Conservation (phyloP, 2,797 vertebrate species). For the Masticophis lateralis region DNA sequence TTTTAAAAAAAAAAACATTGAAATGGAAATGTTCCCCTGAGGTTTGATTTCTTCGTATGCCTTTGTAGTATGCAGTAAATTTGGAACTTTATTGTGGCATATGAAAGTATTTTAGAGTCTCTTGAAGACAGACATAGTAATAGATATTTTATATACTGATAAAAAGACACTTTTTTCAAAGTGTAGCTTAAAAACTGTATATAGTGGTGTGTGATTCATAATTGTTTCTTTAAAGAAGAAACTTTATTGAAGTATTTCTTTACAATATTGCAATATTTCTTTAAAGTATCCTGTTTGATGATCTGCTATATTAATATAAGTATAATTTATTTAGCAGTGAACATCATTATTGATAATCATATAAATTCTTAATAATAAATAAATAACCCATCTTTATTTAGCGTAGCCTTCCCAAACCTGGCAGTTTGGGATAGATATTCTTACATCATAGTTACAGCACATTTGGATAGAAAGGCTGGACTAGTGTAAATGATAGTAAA, state of each 20-base stretch:
- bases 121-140: background rate
- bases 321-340: background rate
- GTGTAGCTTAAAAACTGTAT: slow-evolving; percentile 6
- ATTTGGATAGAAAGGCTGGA: background rate
- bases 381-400: background rate
- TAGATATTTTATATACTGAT: background rate
- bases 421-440: background rate
- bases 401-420: background rate
- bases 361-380: background rate
- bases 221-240: background rate
- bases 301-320: background rate
- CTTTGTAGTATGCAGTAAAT: background rate
- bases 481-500: background rate
- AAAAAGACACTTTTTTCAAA: slow-evolving; percentile 40
- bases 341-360: background rate
- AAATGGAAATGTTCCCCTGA: background rate
- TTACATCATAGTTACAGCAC: background rate
- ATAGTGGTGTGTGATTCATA: background rate
- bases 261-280: background rate
- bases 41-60: background rate
- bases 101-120: background rate
- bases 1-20: background rate
- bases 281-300: background rate
- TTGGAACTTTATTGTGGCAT: background rate
- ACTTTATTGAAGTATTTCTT: background rate